Conservation (phyloP, 2,797 vertebrate genomes). For the Pangasius djambal region DNA sequence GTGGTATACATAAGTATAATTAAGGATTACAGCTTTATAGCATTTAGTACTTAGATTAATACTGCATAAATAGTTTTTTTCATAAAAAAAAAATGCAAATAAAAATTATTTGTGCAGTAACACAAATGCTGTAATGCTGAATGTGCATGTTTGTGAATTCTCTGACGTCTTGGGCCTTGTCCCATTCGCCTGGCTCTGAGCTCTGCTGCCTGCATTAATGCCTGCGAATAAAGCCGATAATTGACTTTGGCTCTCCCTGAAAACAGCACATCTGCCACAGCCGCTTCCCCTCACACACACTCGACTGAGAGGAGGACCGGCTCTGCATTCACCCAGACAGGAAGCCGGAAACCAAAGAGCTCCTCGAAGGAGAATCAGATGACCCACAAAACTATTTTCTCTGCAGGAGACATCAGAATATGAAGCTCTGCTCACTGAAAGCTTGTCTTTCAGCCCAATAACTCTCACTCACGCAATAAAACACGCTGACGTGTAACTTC, state of each 20-base stretch:
- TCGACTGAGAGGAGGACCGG: not conserved
- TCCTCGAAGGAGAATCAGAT: constrained; percentile 27
- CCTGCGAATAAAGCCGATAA: constrained; percentile 47
- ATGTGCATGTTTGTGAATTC: not conserved
- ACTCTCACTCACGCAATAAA: not conserved
- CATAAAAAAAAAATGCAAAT: not conserved
- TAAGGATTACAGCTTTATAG: not conserved
- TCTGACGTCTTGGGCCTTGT: constrained; percentile 2
- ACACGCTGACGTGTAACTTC: not conserved
- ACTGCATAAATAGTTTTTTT: not conserved
- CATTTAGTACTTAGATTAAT: not conserved
- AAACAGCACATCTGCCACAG: constrained; percentile 33
- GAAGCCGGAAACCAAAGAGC: constrained; percentile 27
- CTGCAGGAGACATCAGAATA: constrained; percentile 27
- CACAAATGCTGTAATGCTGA: not conserved
- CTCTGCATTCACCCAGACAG: constrained; percentile 18
- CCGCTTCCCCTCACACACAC: not conserved
- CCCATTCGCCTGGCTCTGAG: constrained; percentile 16
- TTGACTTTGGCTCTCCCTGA: constrained; percentile 40
- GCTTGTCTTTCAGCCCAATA: not conserved
- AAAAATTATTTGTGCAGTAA: not conserved
- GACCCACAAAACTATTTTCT: constrained; percentile 50
- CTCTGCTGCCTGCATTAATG: constrained; percentile 14
- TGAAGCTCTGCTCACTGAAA: not conserved
- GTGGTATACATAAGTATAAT: not conserved